Conservation (phyloP, 2,888 invertebrate species). For the Lydus trimaculatus region DNA sequence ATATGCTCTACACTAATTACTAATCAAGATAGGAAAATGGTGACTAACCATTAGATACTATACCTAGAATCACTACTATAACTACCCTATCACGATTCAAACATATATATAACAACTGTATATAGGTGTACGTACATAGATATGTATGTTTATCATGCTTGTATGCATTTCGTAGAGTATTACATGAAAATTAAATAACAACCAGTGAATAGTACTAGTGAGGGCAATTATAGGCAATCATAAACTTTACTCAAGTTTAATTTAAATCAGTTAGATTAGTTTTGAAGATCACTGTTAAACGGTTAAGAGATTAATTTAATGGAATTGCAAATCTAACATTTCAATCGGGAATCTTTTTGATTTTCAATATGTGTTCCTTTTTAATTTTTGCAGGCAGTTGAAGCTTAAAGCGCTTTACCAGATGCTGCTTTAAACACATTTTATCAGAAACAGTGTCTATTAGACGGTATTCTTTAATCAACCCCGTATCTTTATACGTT, state of each 20-base stretch:
- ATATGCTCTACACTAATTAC: conserved; percentile 42
- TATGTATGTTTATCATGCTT: not conserved
- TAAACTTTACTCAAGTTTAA: not conserved
- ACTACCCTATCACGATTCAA: conserved; percentile 29
- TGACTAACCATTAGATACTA: conserved; percentile 42
- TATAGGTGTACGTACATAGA: not conserved
- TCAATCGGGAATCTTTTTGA: too few relatives aligned
- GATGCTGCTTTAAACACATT: too few relatives aligned
- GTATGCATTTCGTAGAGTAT: not conserved
- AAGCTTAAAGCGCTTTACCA: too few relatives aligned
- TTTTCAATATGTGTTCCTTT: too few relatives aligned
- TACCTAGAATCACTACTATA: conserved; percentile 40
- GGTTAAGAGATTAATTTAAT: not conserved
- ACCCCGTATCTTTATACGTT: too few relatives aligned
- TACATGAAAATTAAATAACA: not conserved
- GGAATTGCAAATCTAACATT: too few relatives aligned
- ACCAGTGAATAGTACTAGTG: not conserved
- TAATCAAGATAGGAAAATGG: conserved; percentile 44
- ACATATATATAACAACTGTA: not conserved
- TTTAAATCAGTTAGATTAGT: not conserved
- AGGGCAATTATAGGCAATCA: not conserved
- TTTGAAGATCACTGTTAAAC: not conserved
- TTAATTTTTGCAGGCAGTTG: too few relatives aligned
- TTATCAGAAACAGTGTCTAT: too few relatives aligned
- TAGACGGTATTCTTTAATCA: too few relatives aligned